Conservation (phyloP, 2,888 invertebrate species). For the Adelphocoris suturalis region DNA sequence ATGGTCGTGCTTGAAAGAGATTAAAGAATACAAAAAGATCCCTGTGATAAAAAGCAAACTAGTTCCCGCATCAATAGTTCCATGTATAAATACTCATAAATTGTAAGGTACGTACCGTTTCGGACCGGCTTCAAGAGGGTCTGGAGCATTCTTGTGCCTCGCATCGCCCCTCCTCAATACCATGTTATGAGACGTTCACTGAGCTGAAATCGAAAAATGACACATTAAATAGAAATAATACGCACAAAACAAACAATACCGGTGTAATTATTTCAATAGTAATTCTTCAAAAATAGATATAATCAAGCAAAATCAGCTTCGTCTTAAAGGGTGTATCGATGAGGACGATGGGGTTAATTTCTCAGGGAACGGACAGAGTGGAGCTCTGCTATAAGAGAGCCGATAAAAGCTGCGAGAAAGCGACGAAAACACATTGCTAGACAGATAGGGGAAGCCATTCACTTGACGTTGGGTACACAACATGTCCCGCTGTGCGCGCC, state of each 20-base stretch:
- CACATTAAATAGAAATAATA: neutral
- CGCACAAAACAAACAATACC: neutral
- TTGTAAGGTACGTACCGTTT: constrained; percentile 78
- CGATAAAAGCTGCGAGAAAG: too few species aligned
- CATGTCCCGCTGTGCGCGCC: too few species aligned
- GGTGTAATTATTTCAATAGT: neutral
- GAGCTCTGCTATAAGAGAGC: neutral
- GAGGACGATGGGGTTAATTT: neutral
- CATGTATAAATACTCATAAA: neutral
- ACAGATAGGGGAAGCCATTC: too few species aligned
- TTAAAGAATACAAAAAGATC: too few species aligned
- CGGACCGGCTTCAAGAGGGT: constrained; percentile 78
- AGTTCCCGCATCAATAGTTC: neutral
- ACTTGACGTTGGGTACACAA: too few species aligned
- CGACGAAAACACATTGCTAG: too few species aligned
- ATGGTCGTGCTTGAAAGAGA: too few species aligned
- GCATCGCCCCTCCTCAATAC: constrained; percentile 78
- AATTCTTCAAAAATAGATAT: neutral
- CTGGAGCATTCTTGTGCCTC: constrained; percentile 78
- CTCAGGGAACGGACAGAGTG: neutral
- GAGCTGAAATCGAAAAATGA: constrained; percentile 38
- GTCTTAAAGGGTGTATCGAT: neutral
- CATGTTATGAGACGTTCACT: constrained; percentile 76
- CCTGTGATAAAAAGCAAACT: too few species aligned
- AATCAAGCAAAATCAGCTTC: too few species aligned